A percentile compares a stretch with the other conserved stretches of the same genome.
These are phyloP conservation scores for Solea solea DNA, from an alignment of 2,113 vertebrate species.

Conservation along the genomic window DNA sequence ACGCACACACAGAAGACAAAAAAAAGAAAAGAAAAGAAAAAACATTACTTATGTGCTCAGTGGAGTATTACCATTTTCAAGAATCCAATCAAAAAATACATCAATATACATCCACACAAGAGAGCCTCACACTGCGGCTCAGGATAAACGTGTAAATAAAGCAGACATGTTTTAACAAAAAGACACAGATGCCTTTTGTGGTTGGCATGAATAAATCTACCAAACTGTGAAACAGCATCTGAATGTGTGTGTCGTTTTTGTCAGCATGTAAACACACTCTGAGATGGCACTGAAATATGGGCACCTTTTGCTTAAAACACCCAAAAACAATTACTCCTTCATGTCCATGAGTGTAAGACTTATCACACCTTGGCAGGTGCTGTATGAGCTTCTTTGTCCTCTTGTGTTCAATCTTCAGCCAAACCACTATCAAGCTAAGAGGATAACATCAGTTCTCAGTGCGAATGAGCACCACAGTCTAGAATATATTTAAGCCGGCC, in stretches of 20 bases:
- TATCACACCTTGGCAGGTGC: constrained; percentile 17
- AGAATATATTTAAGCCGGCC: constrained; percentile 57
- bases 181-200: not conserved
- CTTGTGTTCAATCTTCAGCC: constrained; percentile 39
- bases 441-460: constrained; percentile 71
- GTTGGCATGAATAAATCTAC: not conserved
- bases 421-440: constrained; percentile 34
- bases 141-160: constrained; percentile 5
- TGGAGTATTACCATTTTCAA: constrained; percentile 20
- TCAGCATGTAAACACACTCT: not conserved
- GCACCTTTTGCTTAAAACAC: not conserved
- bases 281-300: not conserved
- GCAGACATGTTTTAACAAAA: not conserved
- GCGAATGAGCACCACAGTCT: constrained; percentile 40
- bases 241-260: not conserved
- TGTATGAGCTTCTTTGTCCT: constrained; percentile 40
- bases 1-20: constrained; percentile 18
- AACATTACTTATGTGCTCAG: constrained; percentile 36
- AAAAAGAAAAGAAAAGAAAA: constrained; percentile 2
- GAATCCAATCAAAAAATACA: constrained; percentile 23
- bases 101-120: not conserved
- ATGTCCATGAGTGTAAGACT: constrained; percentile 2
- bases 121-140: constrained; percentile 2
- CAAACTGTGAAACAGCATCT: not conserved
- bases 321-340: not conserved